phyloP scores from a whole-genome alignment of 2,888 invertebrate species.

The Metacarcinus magister region DNA sequence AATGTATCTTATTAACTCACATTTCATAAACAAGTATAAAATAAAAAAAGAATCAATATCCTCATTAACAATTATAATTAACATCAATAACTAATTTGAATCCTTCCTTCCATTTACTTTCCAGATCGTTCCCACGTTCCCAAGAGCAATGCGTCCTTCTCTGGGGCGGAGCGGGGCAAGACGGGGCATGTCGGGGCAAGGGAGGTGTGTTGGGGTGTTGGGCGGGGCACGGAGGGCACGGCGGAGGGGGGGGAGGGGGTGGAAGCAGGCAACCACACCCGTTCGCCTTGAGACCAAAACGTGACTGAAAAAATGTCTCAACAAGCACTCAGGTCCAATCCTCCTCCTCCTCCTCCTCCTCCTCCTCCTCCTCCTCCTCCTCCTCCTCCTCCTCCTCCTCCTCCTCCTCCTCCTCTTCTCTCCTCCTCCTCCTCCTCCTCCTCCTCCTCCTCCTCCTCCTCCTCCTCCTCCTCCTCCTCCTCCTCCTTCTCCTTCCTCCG shows the following conservation, averaged over 20 bases:
- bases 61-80: no score
- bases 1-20: no score
- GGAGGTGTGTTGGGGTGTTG: not conserved
- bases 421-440: no score
- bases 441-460: not conserved
- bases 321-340: not conserved
- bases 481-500: not conserved
- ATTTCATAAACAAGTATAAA: no score
- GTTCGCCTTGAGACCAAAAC: conserved; percentile 36
- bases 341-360: conserved; percentile 43
- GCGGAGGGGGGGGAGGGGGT: not conserved
- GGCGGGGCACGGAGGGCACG: not conserved
- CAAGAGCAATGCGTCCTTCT: not conserved
- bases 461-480: not conserved
- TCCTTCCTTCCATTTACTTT: not conserved
- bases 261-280: not conserved
- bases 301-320: conserved; percentile 18
- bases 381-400: not conserved
- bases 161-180: not conserved
- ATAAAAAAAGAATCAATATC: no score
- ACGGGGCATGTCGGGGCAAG: not conserved
- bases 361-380: conserved; percentile 48
- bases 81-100: not conserved
- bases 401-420: not conserved
- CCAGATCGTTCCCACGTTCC: conserved; percentile 18